A percentile compares a stretch with the other conserved stretches of the same genome.
These are phyloP conservation scores for Lasioglossum lativentre DNA, from an alignment of 2,888 invertebrate species.

Conservation along the genomic window DNA sequence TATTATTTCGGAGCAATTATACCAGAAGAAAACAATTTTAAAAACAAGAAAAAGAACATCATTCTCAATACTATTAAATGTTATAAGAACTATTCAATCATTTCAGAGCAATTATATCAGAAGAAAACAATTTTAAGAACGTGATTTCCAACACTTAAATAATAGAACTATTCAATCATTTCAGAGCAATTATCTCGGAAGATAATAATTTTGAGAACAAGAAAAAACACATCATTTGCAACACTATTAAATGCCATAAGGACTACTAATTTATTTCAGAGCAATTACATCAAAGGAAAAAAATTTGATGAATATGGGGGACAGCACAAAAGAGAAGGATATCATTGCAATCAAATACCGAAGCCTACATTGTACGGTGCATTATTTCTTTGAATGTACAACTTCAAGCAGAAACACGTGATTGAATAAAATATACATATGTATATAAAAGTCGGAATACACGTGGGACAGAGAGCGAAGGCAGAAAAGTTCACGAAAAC, in stretches of 20 bases:
- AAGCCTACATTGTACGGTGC: not conserved
- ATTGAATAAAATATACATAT: not conserved
- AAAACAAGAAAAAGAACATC: no score
- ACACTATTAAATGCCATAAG: not conserved
- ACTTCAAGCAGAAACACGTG: not conserved
- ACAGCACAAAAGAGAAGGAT: no score
- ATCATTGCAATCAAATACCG: not conserved
- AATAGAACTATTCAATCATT: no score
- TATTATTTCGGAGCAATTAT: no score
- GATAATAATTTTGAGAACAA: not conserved
- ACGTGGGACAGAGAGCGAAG: not conserved
- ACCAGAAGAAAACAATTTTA: no score
- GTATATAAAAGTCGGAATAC: not conserved
- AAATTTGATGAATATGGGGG: not conserved
- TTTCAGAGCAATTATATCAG: no score
- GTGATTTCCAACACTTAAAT: no score
- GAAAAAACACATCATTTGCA: not conserved
- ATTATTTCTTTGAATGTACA: not conserved
- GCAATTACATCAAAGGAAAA: not conserved
- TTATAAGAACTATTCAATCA: no score
- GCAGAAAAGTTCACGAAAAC: not conserved
- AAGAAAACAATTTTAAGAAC: no score
- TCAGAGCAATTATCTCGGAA: not conserved
- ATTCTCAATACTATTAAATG: no score
- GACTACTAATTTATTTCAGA: not conserved